Evolutionary conservation across 1,140 invertebrate genomes (phyloP).

Genomic region (Zophobas morio): DNA sequence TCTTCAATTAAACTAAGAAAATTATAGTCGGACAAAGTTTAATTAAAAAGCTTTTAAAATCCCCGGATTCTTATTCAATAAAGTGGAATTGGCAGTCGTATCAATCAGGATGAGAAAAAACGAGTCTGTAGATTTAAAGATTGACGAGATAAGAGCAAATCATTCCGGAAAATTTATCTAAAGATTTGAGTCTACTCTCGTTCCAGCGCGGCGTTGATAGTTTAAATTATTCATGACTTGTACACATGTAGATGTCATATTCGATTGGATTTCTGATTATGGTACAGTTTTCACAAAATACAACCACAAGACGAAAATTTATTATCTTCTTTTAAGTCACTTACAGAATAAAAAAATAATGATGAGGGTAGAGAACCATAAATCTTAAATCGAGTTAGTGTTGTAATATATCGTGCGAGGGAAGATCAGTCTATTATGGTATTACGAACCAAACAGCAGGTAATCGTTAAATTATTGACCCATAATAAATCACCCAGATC

Average conservation of each 20-base stretch:
- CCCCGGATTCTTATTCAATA: background rate
- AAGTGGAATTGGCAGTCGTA: background rate
- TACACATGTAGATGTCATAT: constrained; percentile 14
- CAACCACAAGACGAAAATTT: constrained; percentile 2
- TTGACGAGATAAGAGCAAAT: background rate
- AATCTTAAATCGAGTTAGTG: constrained; percentile 28
- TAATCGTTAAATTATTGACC: constrained; percentile 33
- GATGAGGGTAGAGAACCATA: constrained; percentile 24
- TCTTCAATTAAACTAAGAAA: background rate
- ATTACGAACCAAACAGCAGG: constrained; percentile 19
- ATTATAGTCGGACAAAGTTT: background rate
- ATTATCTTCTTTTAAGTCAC: constrained; percentile 1
- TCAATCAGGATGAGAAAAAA: constrained; percentile 5
- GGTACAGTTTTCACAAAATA: background rate
- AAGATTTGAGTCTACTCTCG: background rate
- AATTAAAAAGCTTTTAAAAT: constrained; percentile 15
- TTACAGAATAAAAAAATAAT: constrained; percentile 15
- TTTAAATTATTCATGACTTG: background rate
- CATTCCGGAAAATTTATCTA: background rate
- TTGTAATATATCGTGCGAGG: constrained; percentile 8
- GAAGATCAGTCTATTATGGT: constrained; percentile 11
- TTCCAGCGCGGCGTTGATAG: background rate
- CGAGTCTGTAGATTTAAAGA: background rate
- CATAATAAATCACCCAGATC: constrained; percentile 18
- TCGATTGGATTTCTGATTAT: constrained; percentile 22